phyloP scores from a whole-genome alignment of 2,113 vertebrate species.

The Actenoides lindsayi region DNA sequence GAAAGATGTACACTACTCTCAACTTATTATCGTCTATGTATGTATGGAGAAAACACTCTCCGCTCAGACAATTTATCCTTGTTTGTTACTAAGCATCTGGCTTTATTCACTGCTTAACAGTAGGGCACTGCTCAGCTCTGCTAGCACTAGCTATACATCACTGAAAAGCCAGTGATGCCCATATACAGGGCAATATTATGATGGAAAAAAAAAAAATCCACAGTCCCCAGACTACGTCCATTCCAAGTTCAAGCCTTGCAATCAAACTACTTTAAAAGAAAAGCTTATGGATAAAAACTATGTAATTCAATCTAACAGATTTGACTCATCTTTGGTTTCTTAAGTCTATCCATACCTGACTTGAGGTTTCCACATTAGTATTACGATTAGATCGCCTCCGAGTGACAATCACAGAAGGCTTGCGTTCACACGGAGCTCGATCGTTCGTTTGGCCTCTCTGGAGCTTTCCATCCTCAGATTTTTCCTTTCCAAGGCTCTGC shows the following conservation, averaged over 20 bases:
- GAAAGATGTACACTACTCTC: not conserved
- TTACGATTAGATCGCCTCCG: constrained; percentile 89
- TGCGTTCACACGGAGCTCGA: constrained; percentile 78
- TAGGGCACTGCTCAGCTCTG: not conserved
- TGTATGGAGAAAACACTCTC: not conserved
- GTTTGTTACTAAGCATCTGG: not conserved
- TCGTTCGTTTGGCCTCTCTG: constrained; percentile 72
- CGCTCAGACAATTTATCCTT: not conserved
- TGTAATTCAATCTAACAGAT: not conserved
- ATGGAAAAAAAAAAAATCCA: not conserved
- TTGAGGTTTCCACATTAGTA: constrained; percentile 79
- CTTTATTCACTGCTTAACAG: not conserved
- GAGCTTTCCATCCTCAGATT: constrained; percentile 76
- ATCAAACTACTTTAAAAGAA: not conserved
- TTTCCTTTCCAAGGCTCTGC: constrained; percentile 73
- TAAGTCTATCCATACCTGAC: constrained; percentile 79
- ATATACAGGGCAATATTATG: not conserved
- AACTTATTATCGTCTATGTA: not conserved
- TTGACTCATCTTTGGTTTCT: not conserved
- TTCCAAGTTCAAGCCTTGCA: not conserved
- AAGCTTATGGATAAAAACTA: not conserved
- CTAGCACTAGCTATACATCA: not conserved
- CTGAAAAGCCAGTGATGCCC: not conserved
- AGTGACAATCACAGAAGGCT: constrained; percentile 92
- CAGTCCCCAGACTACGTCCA: not conserved